These are phyloP conservation scores for Protomyctophum bolini DNA, from an alignment of 2,113 vertebrate species.

Conservation along the genomic window DNA sequence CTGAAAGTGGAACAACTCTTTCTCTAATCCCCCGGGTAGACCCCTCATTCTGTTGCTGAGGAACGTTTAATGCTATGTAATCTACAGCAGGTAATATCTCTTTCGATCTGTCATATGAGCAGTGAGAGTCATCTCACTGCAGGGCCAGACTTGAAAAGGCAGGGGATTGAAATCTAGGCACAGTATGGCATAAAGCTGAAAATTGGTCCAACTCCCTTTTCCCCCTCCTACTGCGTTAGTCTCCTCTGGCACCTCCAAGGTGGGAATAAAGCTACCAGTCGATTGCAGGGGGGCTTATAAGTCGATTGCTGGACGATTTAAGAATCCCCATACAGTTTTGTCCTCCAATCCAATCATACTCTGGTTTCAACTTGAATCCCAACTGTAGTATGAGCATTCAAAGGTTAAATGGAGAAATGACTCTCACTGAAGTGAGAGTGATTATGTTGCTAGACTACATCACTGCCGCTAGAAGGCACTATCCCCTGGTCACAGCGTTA, in stretches of 20 bases:
- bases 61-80: conserved; percentile 12
- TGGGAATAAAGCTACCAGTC: conserved; percentile 22
- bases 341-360: too few relatives aligned
- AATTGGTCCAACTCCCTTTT: conserved; percentile 48
- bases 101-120: conserved; percentile 52
- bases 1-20: conserved; percentile 41
- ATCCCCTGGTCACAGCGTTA: too few relatives aligned
- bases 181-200: conserved; percentile 66
- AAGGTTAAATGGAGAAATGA: too few relatives aligned
- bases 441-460: too few relatives aligned
- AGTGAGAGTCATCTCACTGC: conserved; percentile 8
- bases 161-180: conserved; percentile 45
- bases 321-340: too few relatives aligned
- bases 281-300: too few relatives aligned
- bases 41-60: conserved; percentile 9
- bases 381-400: too few relatives aligned
- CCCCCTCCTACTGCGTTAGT: conserved; percentile 20
- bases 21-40: conserved; percentile 38
- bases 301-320: too few relatives aligned
- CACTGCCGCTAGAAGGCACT: too few relatives aligned
- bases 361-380: too few relatives aligned
- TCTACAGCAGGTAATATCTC: conserved; percentile 41
- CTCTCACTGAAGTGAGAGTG: too few relatives aligned
- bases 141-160: conserved; percentile 47
- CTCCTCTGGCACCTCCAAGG: conserved; percentile 26